phyloP scores from a whole-genome alignment of 2,113 vertebrate species.

The Misgurnus mizolepis region DNA sequence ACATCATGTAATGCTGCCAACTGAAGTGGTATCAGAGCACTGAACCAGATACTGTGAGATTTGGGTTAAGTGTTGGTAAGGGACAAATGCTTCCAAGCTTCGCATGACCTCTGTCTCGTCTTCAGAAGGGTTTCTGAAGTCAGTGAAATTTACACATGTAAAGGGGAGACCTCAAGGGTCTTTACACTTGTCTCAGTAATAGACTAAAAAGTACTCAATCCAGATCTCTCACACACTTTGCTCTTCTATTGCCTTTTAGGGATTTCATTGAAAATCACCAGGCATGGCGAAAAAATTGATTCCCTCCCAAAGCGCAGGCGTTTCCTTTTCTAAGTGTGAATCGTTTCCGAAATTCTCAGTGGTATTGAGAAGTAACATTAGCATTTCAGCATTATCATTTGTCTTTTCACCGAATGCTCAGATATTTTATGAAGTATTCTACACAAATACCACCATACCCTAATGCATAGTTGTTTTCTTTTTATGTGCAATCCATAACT shows the following conservation, averaged over 20 bases:
- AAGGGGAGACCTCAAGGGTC: conserved; percentile 29
- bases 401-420: background rate
- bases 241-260: conserved; percentile 37
- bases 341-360: background rate
- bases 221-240: conserved; percentile 9
- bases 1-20: background rate
- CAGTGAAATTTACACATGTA: conserved; percentile 41
- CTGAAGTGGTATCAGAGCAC: conserved; percentile 3
- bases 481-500: no score
- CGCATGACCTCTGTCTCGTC: conserved; percentile 36
- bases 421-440: background rate
- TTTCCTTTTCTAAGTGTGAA: conserved; percentile 16
- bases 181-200: conserved; percentile 36
- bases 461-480: no score
- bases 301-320: conserved; percentile 14
- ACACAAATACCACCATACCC: no score
- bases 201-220: conserved; percentile 14
- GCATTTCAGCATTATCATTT: conserved; percentile 1
- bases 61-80: conserved; percentile 21
- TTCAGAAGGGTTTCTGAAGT: conserved; percentile 25
- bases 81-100: conserved; percentile 19
- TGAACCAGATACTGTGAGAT: conserved; percentile 34
- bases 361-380: background rate
- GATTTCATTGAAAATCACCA: conserved; percentile 41
- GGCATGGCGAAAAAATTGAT: conserved; percentile 45